A percentile compares a stretch with the other conserved stretches of the same genome.
These are phyloP conservation scores for Galeopsomyia nigrocyanea DNA, from an alignment of 2,888 invertebrate species.

Conservation along the genomic window DNA sequence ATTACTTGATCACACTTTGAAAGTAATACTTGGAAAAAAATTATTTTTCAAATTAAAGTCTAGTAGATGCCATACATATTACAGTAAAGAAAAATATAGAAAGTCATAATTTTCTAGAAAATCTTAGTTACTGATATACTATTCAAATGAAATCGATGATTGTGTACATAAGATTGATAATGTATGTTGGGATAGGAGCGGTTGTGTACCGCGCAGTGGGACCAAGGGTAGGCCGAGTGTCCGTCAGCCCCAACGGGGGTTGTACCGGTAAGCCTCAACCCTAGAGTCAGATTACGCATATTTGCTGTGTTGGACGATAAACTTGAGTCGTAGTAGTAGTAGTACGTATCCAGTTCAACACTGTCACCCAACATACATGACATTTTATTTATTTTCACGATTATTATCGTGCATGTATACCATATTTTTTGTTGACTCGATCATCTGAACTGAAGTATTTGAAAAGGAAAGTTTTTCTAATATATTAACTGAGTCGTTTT, in stretches of 20 bases:
- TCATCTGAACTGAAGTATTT: not conserved
- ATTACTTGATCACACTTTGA: too few relatives aligned
- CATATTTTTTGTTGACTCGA: conserved; percentile 15
- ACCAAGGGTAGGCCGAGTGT: conserved; percentile 67
- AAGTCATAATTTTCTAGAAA: not conserved
- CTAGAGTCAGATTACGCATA: conserved; percentile 63
- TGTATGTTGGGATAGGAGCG: conserved; percentile 68
- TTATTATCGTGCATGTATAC: conserved; percentile 30
- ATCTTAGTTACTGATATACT: not conserved
- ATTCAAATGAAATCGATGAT: not conserved
- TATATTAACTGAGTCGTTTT: not conserved
- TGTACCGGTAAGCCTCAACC: conserved; percentile 68
- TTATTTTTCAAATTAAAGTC: conserved; percentile 1
- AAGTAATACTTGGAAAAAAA: conserved; percentile 13
- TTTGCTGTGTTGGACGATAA: conserved; percentile 65
- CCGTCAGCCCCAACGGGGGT: conserved; percentile 67
- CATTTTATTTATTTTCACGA: conserved; percentile 1
- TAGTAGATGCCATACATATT: not conserved
- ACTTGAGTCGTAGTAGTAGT: conserved; percentile 65
- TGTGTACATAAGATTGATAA: conserved; percentile 58
- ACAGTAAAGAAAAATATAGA: too few relatives aligned
- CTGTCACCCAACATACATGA: conserved; percentile 10
- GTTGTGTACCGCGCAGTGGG: conserved; percentile 68
- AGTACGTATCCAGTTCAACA: conserved; percentile 60
- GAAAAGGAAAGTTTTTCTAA: not conserved